Conservation (phyloP, 1,140 invertebrate species). For the Drosophila arizonae region DNA sequence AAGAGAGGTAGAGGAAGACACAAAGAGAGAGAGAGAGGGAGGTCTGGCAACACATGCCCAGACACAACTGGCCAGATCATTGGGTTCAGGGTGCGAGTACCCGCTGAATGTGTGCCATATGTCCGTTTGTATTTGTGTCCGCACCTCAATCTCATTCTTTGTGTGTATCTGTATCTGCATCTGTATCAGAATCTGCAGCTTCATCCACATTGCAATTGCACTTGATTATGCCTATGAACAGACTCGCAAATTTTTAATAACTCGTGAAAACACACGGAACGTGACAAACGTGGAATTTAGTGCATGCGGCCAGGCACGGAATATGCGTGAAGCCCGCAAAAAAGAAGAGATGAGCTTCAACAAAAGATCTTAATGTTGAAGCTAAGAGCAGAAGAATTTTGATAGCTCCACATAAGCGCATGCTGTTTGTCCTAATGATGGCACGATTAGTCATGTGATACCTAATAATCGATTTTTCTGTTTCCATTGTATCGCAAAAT, state of each 20-base stretch:
- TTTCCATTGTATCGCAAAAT: too few species aligned
- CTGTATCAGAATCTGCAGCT: conserved; percentile 6
- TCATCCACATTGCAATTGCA: conserved; percentile 47
- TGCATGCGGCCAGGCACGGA: conserved; percentile 3
- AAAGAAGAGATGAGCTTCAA: not conserved
- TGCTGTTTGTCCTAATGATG: too few species aligned
- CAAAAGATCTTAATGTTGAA: not conserved
- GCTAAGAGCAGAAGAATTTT: not conserved
- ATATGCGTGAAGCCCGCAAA: not conserved
- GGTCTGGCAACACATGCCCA: conserved; percentile 37
- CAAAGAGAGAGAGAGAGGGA: conserved; percentile 1
- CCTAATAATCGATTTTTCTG: too few species aligned
- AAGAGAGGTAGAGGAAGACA: too few species aligned
- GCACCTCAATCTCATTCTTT: conserved; percentile 23
- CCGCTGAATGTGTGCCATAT: conserved; percentile 53
- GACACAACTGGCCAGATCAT: conserved; percentile 17
- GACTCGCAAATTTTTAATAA: conserved; percentile 64
- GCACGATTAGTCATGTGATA: too few species aligned
- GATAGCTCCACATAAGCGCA: too few species aligned
- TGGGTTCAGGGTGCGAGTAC: conserved; percentile 12
- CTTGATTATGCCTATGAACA: conserved; percentile 43
- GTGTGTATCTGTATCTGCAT: conserved; percentile 23
- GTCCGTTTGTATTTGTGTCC: conserved; percentile 16
- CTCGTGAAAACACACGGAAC: conserved; percentile 60
- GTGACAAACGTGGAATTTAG: conserved; percentile 47